Percentiles rank a stretch among this genome's conserved stretches.
These are phyloP conservation scores for Chymomyza caudatula DNA, from an alignment of 2,888 invertebrate species.

Conservation along the genomic window DNA sequence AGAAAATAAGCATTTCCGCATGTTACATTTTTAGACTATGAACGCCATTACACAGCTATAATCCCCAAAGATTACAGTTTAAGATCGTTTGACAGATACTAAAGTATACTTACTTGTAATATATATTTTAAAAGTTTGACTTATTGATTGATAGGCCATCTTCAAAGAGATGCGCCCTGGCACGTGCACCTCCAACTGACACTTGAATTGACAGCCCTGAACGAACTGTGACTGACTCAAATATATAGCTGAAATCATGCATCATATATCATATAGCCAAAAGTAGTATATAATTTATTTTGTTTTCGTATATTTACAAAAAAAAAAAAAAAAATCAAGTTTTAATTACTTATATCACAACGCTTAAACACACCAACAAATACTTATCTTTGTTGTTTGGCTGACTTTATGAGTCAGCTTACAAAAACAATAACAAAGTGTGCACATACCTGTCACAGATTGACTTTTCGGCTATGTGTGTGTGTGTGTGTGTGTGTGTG, in stretches of 20 bases:
- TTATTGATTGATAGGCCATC: background rate
- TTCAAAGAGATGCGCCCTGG: background rate
- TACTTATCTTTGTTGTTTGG: background rate
- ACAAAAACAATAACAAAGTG: conserved; percentile 1
- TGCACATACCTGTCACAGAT: background rate
- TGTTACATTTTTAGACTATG: no score
- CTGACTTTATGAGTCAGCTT: background rate
- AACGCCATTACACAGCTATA: no score
- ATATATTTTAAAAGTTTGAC: background rate
- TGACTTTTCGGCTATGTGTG: background rate
- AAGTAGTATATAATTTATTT: background rate
- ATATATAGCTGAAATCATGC: background rate
- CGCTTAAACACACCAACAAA: background rate
- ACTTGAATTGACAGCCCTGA: background rate
- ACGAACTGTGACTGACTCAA: background rate
- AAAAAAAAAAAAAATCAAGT: background rate
- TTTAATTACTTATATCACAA: background rate
- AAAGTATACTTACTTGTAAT: no score
- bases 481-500: conserved; percentile 3
- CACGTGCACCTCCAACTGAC: background rate
- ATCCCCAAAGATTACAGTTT: no score
- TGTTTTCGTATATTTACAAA: background rate
- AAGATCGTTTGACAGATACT: no score
- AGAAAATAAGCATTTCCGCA: no score
- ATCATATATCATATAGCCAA: background rate